These are phyloP conservation scores for Caracal caracal DNA, from an alignment of 2,113 vertebrate species.

Conservation along the genomic window DNA sequence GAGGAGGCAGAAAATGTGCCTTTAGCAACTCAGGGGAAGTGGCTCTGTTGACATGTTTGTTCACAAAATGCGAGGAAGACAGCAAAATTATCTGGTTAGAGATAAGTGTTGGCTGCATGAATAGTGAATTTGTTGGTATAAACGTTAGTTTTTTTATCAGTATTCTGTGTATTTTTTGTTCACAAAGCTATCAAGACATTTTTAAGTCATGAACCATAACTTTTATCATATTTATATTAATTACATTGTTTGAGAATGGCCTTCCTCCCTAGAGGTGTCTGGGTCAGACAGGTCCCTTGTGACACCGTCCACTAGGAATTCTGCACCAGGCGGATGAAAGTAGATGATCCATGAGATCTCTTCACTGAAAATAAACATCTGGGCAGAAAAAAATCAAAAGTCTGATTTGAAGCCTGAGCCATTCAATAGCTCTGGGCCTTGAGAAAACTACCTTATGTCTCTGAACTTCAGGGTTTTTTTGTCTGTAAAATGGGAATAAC, in stretches of 20 bases:
- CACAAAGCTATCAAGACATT: neutral
- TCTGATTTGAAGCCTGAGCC: neutral
- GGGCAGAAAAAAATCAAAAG: neutral
- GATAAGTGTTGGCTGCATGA: neutral
- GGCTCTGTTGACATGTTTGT: rapidly evolving
- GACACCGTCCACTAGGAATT: neutral
- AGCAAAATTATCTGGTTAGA: neutral
- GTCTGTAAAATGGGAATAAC: neutral
- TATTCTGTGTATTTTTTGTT: neutral
- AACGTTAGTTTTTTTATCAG: neutral
- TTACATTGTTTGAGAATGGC: neutral
- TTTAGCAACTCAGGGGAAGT: neutral
- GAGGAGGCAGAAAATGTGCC: neutral
- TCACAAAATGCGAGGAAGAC: neutral
- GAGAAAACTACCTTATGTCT: neutral
- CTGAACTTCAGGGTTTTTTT: neutral
- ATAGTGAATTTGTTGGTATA: neutral
- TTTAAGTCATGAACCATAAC: neutral
- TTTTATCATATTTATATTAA: neutral
- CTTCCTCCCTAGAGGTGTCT: neutral
- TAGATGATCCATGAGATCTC: neutral
- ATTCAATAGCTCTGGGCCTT: neutral
- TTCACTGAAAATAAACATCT: neutral
- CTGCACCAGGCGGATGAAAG: neutral
- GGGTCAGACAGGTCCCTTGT: no score